Base-by-base conservation (phyloP, 2,888 invertebrate genomes). In the Ochropleura plecta region DNA sequence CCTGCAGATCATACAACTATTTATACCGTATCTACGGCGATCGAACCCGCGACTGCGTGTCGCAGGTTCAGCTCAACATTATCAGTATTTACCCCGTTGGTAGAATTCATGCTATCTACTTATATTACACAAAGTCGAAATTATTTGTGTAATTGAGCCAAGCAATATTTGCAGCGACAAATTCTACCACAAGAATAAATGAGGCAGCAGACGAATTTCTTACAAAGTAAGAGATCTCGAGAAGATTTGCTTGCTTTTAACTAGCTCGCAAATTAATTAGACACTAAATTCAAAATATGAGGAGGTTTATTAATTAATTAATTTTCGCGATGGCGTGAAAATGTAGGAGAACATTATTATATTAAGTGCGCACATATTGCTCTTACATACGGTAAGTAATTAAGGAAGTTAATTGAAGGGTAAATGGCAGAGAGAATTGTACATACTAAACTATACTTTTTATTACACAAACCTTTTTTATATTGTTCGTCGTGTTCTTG, bases 271-370 rank as follows among this genome's bases (percentile, higher is more conserved):
- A 84, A 84, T 78, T 86, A 86, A 86, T 85, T 76, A 79, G 51
- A 73, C 59, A 73, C 69, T 85, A 70, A 84, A 82, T 57, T 72
- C 69, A 62, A 82, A 82, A 84, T 79, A 85, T 82, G 83, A 73
- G 63, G 16, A 60, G 85, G 74, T 73, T 82, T 73, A 82, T 82
- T 83, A 79, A 78, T 84, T 81, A 84, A 81, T 85, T 76, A 76
- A 62, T 76, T 85, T 76, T 62, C 65, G 55, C n/a, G 74, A 71
- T 51, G 16, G 80, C 74, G 72, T 70, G 60, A 76, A 40, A 71
- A 70, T 66, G 8, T 59, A n/a, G 42, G 59, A 18, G 73, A 70
- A 72, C 63, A 62, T 66, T 67, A 55, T 46, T 18, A 59, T 78
- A 75, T 78, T 53, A 64, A 81, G 40, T 60, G 64, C 16, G 69